Conservation (phyloP, 2,888 invertebrate species). For the Onthophagus sagittarius region DNA sequence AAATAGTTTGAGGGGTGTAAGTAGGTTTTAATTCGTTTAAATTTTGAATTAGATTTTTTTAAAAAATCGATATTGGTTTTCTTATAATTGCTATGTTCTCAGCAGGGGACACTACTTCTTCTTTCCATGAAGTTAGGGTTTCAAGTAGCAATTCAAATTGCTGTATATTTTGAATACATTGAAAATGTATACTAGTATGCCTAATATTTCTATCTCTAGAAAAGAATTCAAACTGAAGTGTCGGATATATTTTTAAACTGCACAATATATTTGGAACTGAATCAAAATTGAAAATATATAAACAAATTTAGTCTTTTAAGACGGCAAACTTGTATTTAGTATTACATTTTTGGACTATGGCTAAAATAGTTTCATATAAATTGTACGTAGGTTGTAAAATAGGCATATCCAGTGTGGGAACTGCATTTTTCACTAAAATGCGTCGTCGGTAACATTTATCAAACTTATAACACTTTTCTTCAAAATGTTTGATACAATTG, state of each 20-base stretch:
- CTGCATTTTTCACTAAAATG: not conserved
- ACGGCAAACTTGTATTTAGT: not conserved
- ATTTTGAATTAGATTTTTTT: not conserved
- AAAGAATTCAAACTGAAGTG: not conserved
- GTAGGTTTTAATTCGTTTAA: not conserved
- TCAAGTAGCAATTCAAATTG: not conserved
- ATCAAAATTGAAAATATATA: not conserved
- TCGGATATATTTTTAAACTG: not conserved
- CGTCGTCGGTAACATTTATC: not conserved
- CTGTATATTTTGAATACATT: not conserved
- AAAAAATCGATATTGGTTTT: not conserved
- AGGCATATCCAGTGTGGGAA: not conserved
- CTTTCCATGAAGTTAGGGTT: not conserved
- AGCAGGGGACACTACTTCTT: not conserved
- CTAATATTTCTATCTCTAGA: not conserved
- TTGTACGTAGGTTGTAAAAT: not conserved
- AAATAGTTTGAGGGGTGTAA: not conserved
- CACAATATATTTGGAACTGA: not conserved
- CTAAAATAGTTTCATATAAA: not conserved
- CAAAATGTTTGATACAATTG: not conserved
- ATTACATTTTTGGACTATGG: not conserved
- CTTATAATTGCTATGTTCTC: not conserved
- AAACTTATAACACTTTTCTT: not conserved
- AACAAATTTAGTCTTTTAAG: not conserved
- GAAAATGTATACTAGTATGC: not conserved